Evolutionary conservation across 92 coral and sea anemone genomes (phyloP).

Genomic region (Epizoanthus rinbou): DNA sequence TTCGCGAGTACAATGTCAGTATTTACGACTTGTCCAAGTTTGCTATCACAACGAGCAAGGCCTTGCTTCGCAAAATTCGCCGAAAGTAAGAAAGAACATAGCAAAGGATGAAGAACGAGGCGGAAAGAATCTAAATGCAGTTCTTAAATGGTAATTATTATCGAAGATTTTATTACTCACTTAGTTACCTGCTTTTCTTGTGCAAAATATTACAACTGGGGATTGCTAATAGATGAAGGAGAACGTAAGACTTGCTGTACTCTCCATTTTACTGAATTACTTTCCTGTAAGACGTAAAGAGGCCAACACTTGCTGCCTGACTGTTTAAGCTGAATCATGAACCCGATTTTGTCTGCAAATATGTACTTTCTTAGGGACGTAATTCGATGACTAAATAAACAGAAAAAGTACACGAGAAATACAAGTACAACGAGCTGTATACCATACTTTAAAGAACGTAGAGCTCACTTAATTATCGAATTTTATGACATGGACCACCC

Average conservation of each 20-base stretch:
- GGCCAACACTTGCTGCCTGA: neutral
- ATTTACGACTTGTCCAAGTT: slow-evolving; percentile 15
- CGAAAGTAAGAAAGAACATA: neutral
- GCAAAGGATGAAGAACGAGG: neutral
- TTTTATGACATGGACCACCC: slow-evolving; percentile 34
- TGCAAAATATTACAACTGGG: neutral
- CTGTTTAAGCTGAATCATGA: slow-evolving; percentile 7
- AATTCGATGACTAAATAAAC: slow-evolving; percentile 75
- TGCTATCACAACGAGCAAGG: slow-evolving; percentile 5
- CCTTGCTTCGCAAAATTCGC: slow-evolving; percentile 14
- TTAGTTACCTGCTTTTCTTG: neutral
- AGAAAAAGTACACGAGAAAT: slow-evolving; percentile 30
- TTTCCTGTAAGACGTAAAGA: neutral
- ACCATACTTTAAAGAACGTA: neutral
- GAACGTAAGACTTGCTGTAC: neutral
- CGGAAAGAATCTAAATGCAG: neutral
- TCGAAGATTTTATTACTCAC: neutral
- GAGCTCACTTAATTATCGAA: neutral
- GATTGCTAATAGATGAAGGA: neutral
- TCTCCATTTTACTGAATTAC: neutral
- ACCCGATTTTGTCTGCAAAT: slow-evolving; percentile 54
- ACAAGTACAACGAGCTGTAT: neutral
- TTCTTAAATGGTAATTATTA: slow-evolving; percentile 1
- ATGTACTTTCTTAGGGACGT: slow-evolving; percentile 69
- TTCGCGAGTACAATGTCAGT: slow-evolving; percentile 23